Evolutionary conservation across 2,888 invertebrate species (phyloP).

Genomic region (Cheiracanthium punctorium): DNA sequence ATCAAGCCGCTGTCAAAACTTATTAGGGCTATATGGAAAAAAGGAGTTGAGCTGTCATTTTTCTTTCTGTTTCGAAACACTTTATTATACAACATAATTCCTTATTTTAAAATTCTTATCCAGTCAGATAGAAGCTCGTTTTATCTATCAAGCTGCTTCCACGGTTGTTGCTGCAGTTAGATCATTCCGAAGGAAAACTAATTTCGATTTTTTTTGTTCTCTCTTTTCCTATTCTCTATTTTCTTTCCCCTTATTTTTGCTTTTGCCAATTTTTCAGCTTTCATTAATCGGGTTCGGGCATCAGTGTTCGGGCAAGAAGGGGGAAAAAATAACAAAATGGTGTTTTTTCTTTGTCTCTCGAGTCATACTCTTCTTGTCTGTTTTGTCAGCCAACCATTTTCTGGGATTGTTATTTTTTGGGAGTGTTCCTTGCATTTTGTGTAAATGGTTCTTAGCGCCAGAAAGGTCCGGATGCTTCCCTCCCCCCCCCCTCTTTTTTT

Average conservation of each 20-base stretch:
- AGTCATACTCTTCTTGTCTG: conserved; percentile 37
- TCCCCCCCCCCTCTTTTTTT: not conserved
- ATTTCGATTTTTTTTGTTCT: conserved; percentile 22
- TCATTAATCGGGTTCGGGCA: conserved; percentile 68
- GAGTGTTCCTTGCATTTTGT: not conserved
- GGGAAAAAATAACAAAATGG: not conserved
- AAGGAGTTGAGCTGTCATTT: conserved; percentile 47
- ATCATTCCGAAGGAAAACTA: conserved; percentile 41
- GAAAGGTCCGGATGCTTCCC: too few relatives aligned
- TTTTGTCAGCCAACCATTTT: conserved; percentile 39
- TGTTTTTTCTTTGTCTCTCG: not conserved
- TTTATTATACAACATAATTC: conserved; percentile 57
- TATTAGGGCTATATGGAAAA: conserved; percentile 49
- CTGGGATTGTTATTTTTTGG: conserved; percentile 29
- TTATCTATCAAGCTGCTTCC: conserved; percentile 32
- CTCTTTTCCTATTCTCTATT: conserved; percentile 3
- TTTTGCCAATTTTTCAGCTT: conserved; percentile 40
- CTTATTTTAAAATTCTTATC: conserved; percentile 20
- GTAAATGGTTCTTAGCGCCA: not conserved
- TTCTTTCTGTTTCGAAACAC: conserved; percentile 43
- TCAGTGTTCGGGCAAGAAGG: not conserved
- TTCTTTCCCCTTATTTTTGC: not conserved
- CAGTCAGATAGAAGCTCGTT: conserved; percentile 26
- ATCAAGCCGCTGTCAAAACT: conserved; percentile 51
- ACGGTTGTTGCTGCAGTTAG: conserved; percentile 1